Conservation (phyloP, 1,140 invertebrate genomes). For the Nymphalis io region DNA sequence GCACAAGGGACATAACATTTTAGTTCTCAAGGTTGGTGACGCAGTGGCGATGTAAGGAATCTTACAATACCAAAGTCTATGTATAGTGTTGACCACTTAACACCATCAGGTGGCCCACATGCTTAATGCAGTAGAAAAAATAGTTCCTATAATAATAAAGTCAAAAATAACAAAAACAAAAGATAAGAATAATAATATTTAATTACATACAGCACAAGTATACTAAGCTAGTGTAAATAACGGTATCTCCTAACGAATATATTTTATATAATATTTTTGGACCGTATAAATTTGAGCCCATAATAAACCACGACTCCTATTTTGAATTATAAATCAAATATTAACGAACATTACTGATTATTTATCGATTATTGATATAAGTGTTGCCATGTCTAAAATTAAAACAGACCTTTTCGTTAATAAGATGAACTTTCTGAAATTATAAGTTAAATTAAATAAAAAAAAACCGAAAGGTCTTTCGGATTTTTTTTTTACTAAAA, state of each 20-base stretch:
- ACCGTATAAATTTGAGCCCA: constrained; percentile 66
- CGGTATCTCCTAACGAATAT: constrained; percentile 51
- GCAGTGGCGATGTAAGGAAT: too few species aligned
- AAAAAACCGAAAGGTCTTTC: too few species aligned
- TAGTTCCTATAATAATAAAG: background rate
- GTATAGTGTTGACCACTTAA: too few species aligned
- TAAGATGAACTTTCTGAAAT: background rate
- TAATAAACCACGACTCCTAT: constrained; percentile 26
- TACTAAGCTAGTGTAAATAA: constrained; percentile 64
- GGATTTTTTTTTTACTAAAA: too few species aligned
- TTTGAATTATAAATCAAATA: constrained; percentile 5
- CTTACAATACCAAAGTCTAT: too few species aligned
- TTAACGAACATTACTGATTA: background rate
- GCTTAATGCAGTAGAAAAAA: too few species aligned
- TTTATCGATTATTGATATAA: background rate
- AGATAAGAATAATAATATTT: constrained; percentile 71
- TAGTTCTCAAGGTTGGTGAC: too few species aligned
- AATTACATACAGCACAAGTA: constrained; percentile 70
- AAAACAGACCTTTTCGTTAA: background rate
- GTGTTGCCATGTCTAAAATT: background rate
- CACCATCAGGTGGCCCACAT: too few species aligned
- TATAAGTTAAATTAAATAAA: too few species aligned
- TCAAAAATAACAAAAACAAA: constrained; percentile 34
- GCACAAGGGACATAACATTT: too few species aligned
- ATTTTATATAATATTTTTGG: constrained; percentile 60